These are phyloP conservation scores for Anguilla marmorata DNA, from an alignment of 2,797 vertebrate genomes.

Conservation along the genomic window DNA sequence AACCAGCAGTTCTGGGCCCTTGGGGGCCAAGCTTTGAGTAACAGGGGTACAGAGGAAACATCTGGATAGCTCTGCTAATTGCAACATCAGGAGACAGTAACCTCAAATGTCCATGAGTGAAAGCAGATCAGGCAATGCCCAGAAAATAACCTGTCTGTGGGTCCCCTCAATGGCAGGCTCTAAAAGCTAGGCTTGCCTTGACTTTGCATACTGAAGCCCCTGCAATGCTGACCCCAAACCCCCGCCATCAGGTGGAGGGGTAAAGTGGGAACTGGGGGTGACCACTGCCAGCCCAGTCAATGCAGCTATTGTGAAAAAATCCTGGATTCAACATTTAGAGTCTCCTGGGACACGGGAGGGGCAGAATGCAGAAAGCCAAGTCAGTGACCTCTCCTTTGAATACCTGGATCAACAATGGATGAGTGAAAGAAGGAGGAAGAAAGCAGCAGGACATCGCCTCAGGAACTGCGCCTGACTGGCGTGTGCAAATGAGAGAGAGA, in stretches of 20 bases:
- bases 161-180: background rate
- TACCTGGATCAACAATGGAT: background rate
- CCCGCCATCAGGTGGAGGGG: background rate
- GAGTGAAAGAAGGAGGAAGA: background rate
- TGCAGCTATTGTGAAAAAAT: conserved; percentile 25
- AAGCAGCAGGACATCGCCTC: background rate
- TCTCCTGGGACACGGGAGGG: background rate
- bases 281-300: background rate
- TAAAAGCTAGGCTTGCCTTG: background rate
- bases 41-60: background rate
- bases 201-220: background rate
- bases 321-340: conserved; percentile 10
- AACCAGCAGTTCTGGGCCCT: background rate
- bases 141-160: background rate
- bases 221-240: background rate
- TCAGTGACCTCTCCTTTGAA: conserved; percentile 4
- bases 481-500: conserved; percentile 20
- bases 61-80: background rate
- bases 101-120: background rate
- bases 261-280: background rate
- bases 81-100: background rate
- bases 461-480: conserved; percentile 10
- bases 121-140: background rate
- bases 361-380: background rate
- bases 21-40: background rate